Base-by-base conservation (phyloP, 2,797 vertebrate genomes). In the Coregonus suidteri region DNA sequence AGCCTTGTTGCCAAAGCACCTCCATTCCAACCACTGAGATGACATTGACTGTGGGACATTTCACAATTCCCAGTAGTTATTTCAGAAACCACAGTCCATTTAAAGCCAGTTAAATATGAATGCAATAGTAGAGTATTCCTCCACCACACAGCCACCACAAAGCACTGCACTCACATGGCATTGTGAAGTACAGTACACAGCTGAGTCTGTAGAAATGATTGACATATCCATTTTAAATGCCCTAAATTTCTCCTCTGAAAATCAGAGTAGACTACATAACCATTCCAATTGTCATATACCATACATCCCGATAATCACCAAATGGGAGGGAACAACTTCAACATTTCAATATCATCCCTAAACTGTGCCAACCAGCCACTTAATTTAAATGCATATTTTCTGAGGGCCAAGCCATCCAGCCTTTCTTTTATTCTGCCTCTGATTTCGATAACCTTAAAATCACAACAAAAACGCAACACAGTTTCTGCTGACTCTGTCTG, bases 401-500 rank as follows among this genome's bases (percentile, higher is more conserved):
- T 66, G 30, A 79, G 72, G 74, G 34, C 52, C 25, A 76, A 59
- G 72, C 53, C 52, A 14, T 75, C 77, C 73, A 65, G 72, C 62
- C 41, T 15, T 75, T 80, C 71, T 68, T 69, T 69, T 81, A 77
- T 76, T 81, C 77, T 75, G 77, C 54, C 47, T 3, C 73, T 78
- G 75, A 84, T 82, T 74, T 71, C 84, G 52, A 80, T 70, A 74
- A 78, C 82, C 80, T 82, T 85, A 81, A 78, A 78, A 84, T 83
- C 77, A 54, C 79, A 85, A 79, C 80, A 82, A 85, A 80, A 82
- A 74, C 9, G 73, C 76, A 75, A 77, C 69, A 41, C 67, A 14
- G 30, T 83, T 81, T 82, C 79, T 84, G 75, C 85, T 83, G 85
- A 85, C 82, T 83, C 75, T 66, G 71, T 20, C 76, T 71, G 79